These are phyloP conservation scores for Agelas oroides DNA, from an alignment of 37 sponge, comb jelly and placozoan genomes.

Conservation along the genomic window DNA sequence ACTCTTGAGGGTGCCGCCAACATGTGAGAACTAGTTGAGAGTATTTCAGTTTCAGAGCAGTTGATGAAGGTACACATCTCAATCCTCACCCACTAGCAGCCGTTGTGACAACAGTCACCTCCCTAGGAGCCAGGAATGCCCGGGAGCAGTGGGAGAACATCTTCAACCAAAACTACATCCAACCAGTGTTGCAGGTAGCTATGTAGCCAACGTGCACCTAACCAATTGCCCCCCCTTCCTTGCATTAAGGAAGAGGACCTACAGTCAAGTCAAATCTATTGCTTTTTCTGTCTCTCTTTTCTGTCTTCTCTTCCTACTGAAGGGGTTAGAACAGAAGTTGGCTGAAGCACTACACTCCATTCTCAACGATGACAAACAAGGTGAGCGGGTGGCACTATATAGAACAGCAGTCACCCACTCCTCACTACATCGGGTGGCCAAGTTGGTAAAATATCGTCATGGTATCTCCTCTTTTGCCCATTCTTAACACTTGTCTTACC, in stretches of 20 bases:
- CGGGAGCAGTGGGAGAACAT: conserved; percentile 56
- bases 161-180: conserved; percentile 41
- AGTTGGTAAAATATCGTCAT: no score
- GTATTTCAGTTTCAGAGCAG: no score
- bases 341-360: conserved; percentile 39
- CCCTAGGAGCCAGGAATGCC: conserved; percentile 19
- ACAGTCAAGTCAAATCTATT: no score
- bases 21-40: not conserved
- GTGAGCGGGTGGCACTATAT: conserved; percentile 24
- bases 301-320: not conserved
- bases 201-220: no score
- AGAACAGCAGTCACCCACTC: no score
- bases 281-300: no score
- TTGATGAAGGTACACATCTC: no score
- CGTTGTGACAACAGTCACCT: not conserved
- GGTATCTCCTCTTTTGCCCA: not conserved
- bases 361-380: conserved; percentile 62
- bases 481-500: no score
- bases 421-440: no score
- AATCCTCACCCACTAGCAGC: not conserved
- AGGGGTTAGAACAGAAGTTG: conserved; percentile 20
- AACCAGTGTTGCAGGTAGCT: conserved; percentile 50
- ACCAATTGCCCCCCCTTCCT: not conserved
- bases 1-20: conserved; percentile 4
- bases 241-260: no score